Conservation (phyloP, 1,140 invertebrate species). For the Calephelis virginiensis region DNA sequence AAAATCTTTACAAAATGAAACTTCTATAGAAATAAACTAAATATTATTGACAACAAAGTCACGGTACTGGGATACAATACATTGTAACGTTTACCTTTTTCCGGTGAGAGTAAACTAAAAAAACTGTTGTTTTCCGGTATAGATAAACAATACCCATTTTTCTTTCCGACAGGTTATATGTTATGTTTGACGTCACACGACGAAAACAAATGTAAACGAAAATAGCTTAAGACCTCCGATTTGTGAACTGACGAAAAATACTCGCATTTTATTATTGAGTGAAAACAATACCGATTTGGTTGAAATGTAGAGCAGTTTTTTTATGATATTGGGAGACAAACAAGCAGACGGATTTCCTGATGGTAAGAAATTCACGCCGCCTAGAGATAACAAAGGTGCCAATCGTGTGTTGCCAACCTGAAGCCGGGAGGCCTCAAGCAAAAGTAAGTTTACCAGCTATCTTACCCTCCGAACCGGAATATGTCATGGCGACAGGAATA, state of each 20-base stretch:
- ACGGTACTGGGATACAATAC: background rate
- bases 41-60: no score
- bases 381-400: no score
- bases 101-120: background rate
- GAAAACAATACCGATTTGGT: background rate
- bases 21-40: no score
- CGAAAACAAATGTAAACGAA: conserved; percentile 10
- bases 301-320: background rate
- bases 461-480: no score
- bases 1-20: no score
- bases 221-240: conserved; percentile 6
- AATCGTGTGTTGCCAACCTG: no score
- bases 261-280: conserved; percentile 15
- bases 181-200: conserved; percentile 9
- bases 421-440: no score
- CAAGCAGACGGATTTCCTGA: no score
- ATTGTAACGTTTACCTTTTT: background rate
- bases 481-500: no score
- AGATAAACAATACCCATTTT: conserved; percentile 12
- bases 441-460: no score
- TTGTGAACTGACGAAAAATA: conserved; percentile 9
- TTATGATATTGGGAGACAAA: no score
- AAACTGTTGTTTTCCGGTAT: background rate
- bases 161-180: conserved; percentile 1
- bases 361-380: no score